Base-by-base conservation (phyloP, 2,113 vertebrate genomes). In the Amphiprion percula region DNA sequence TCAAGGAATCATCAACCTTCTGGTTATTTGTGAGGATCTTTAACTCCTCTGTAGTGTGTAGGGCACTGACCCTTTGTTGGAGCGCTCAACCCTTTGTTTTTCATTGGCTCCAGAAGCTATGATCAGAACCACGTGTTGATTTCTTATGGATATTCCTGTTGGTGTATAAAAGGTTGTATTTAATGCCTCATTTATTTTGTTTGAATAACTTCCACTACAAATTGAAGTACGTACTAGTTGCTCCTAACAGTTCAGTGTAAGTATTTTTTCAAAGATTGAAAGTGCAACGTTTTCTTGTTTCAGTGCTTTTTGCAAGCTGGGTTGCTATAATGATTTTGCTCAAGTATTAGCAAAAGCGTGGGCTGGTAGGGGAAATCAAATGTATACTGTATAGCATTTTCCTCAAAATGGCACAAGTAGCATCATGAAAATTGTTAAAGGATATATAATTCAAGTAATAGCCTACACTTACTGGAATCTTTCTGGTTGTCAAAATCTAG, bases 61-160 rank as follows among this genome's bases (percentile, higher is more conserved):
- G 2, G 21, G 61, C 33, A 37, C 24, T 58, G 65, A 39, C 50
- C 65, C 74, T 77, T 69, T 19, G 60, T 64, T 39, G n/a, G 33
- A 53, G 44, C 46, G 2, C 19, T 68, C 58, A 39, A 69, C 24
- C 33, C 50, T 56, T 47, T 71, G 33, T 28, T 78, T 30, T 60
- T 46, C 14, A 52, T 15, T 33, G 33, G 19, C n/a, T 47, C 80
- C 26, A 53, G 68, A 65, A 44, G 49, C 65, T 64, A 33, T 33
- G 53, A 68, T 62, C 2, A 47, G 47, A 59, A 74, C 47, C 79
- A 78, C 33, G 83, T 78, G 60, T 65, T 76, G 19, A 55, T 47
- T 65, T 71, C 12, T 46, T 69, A 46, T 44, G 21, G 39, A 56
- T 28, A 50, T 8, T 64, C 71, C 28, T 68, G 53, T 41, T 65